phyloP scores from a whole-genome alignment of 2,797 vertebrate genomes.

The Paramormyrops hopkinsi region DNA sequence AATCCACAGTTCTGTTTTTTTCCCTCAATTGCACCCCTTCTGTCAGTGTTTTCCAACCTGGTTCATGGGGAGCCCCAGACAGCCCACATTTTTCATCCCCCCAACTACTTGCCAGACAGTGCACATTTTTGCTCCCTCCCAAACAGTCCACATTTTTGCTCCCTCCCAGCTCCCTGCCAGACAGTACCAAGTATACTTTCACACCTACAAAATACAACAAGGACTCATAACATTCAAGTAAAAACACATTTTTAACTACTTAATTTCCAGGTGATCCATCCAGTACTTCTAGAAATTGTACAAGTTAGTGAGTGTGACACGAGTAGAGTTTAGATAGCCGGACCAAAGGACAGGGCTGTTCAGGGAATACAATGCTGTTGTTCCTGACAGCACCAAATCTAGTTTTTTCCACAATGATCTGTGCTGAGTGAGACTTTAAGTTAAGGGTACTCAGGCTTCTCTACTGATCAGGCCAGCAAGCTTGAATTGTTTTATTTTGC shows the following conservation, averaged over 20 bases:
- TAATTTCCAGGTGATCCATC: not conserved
- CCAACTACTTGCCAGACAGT: too few relatives aligned
- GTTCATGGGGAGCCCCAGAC: too few relatives aligned
- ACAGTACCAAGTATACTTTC: not conserved
- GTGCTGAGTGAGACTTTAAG: not conserved
- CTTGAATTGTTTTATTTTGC: slow-evolving; percentile 12
- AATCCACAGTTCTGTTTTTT: too few relatives aligned
- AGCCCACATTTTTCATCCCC: too few relatives aligned
- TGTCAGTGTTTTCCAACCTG: too few relatives aligned
- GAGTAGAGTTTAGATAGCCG: not conserved
- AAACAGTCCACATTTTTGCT: too few relatives aligned
- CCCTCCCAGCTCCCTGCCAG: too few relatives aligned
- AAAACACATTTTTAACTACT: not conserved
- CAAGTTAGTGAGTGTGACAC: not conserved
- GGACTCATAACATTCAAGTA: not conserved
- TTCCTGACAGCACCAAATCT: not conserved
- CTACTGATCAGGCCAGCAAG: slow-evolving; percentile 3
- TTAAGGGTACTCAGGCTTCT: not conserved
- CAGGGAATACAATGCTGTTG: not conserved
- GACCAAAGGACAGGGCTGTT: not conserved
- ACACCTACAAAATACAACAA: not conserved
- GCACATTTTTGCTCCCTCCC: too few relatives aligned
- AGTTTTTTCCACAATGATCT: not conserved
- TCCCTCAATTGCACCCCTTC: too few relatives aligned
- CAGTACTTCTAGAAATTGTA: not conserved